Evolutionary conservation across 1,140 invertebrate species (phyloP).

Genomic region (Colletes gigas): DNA sequence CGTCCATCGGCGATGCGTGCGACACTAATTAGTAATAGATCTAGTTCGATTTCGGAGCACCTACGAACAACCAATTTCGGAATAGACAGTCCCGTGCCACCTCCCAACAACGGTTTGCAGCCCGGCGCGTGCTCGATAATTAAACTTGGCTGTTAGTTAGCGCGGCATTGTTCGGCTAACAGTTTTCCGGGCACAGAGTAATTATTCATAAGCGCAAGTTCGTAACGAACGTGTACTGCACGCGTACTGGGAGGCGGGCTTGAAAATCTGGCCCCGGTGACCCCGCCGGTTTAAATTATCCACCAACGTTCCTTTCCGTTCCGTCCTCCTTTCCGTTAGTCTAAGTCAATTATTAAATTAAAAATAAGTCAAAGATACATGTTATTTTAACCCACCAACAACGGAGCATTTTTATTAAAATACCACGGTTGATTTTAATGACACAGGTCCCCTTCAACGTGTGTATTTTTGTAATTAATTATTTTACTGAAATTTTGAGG

Average conservation of each 20-base stretch:
- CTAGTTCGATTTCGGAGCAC: slow-evolving; percentile 10
- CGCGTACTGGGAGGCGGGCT: neutral
- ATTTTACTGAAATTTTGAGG: no score
- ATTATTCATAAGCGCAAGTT: slow-evolving; percentile 51
- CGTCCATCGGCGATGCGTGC: neutral
- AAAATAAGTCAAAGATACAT: no score
- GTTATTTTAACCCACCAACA: no score
- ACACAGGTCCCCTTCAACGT: no score
- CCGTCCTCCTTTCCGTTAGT: neutral
- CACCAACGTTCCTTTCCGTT: neutral
- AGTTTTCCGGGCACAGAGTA: slow-evolving; percentile 29
- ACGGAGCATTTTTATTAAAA: no score
- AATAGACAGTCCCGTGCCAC: neutral
- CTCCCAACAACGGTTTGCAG: neutral
- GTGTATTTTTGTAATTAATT: no score
- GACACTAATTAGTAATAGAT: slow-evolving; percentile 48
- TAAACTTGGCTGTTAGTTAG: slow-evolving; percentile 49
- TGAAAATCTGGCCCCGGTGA: slow-evolving; percentile 2
- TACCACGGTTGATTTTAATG: no score
- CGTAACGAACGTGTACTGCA: slow-evolving; percentile 26
- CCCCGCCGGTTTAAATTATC: slow-evolving; percentile 14
- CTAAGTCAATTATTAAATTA: no score
- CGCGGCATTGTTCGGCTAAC: slow-evolving; percentile 33
- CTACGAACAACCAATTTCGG: slow-evolving; percentile 41
- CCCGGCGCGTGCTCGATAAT: slow-evolving; percentile 26